Evolutionary conservation across 2,113 vertebrate genomes (phyloP), one percentile per base, ranked within the genome.

Genomic region (Neomonachus schauinslandi): DNA sequence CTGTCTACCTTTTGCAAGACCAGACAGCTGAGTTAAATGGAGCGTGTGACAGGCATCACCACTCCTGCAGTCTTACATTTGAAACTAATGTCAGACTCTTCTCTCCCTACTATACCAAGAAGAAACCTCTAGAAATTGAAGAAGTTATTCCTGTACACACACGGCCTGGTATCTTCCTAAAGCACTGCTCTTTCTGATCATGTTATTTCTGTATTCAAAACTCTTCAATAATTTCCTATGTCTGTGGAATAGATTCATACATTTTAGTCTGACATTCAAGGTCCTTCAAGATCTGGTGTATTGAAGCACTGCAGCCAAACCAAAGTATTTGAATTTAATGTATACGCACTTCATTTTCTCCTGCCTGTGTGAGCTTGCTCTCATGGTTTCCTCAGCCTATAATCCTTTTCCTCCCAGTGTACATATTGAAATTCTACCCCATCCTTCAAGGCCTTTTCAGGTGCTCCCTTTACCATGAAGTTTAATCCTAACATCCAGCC

Each of bases 221-320:
- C 16, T 31, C 42, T 94, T 90, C 84, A 92, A 19, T 86, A 71
- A 90, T 90, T 83, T 82, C 51, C 53, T 55, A 36, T 39, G 57
- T 59, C 63, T 95, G 26, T 71, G 67, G 14, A 69, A 82, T 74
- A 85, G 57, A 69, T 55, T 85, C 49, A 85, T 11, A 81, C 31
- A 0, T 92, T 85, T 86, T 76, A 67, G 49, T 69, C 31, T 74
- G 39, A 81, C 63, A 92, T 21, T n/a, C 94, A 93, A 46, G 81
- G 69, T 74, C 51, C 79, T 92, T 97, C 84, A 39, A 74, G 57
- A 92, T 92, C 57, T 69, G 63, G 31, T 63, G 71, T 92, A 31
- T 2, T 61, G 39, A 86, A 86, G 74, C 42, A 82, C 33, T 86
- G 55, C 12, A 81, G n/a, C 57, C 92, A 63, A 77, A 86, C 15